Conservation (phyloP, 2,888 invertebrate species). For the Galerucella nymphaeae region DNA sequence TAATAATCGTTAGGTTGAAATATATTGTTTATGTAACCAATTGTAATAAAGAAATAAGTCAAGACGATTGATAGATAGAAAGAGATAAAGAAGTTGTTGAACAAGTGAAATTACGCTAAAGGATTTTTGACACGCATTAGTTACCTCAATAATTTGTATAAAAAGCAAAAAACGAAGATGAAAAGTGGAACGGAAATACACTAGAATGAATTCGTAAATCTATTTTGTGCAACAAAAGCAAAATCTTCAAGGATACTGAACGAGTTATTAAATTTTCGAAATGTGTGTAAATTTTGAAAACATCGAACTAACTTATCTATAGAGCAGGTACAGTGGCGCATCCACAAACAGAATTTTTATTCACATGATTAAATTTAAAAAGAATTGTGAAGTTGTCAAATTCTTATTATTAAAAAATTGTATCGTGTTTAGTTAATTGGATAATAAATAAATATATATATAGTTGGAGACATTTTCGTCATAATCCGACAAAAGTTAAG, state of each 20-base stretch:
- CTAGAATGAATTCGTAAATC: conserved; percentile 44
- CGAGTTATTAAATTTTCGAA: conserved; percentile 22
- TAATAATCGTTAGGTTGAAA: too few species aligned
- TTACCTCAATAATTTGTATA: conserved; percentile 32
- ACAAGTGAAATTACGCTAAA: conserved; percentile 24
- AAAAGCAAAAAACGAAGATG: conserved; percentile 20
- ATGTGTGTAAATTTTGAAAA: conserved; percentile 10
- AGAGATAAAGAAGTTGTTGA: background rate
- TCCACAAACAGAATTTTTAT: too few species aligned
- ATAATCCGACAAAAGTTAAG: background rate
- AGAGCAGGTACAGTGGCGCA: too few species aligned
- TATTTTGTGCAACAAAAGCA: conserved; percentile 43
- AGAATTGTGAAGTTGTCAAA: too few species aligned
- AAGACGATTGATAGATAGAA: too few species aligned
- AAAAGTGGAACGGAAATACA: conserved; percentile 49
- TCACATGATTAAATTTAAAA: too few species aligned
- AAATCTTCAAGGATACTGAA: conserved; percentile 28
- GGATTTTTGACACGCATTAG: conserved; percentile 33
- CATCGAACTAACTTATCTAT: too few species aligned
- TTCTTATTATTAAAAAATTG: too few species aligned
- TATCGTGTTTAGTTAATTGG: too few species aligned
- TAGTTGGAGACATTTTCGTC: background rate
- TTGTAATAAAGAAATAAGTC: too few species aligned
- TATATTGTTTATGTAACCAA: too few species aligned
- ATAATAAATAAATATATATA: too few species aligned